phyloP scores from a whole-genome alignment of 64 coral and sea anemone genomes.

The Catalaphyllia jardinei region DNA sequence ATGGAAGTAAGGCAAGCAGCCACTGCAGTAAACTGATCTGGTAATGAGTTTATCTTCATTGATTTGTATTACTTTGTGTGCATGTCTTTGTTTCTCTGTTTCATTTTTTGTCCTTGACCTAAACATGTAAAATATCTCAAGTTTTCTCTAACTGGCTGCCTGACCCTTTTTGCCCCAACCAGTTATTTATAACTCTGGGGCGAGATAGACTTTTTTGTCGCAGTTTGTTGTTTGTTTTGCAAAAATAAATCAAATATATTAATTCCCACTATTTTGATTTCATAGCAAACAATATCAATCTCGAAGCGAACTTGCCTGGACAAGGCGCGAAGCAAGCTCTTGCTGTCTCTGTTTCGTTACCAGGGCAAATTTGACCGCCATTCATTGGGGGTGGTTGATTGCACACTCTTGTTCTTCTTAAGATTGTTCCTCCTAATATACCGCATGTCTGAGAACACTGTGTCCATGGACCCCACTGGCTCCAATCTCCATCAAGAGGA shows the following conservation, averaged over 20 bases:
- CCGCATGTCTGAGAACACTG: slow-evolving; percentile 81
- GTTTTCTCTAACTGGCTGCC: too few relatives aligned
- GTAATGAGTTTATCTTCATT: too few relatives aligned
- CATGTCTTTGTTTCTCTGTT: too few relatives aligned
- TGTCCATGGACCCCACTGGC: slow-evolving; percentile 78
- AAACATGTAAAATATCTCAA: too few relatives aligned
- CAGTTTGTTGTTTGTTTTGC: too few relatives aligned
- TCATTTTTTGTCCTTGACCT: too few relatives aligned
- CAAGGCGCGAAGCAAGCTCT: slow-evolving; percentile 81
- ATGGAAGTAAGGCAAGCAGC: too few relatives aligned
- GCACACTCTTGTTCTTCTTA: slow-evolving; percentile 70
- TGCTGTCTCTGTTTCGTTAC: slow-evolving; percentile 66
- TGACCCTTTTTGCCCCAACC: too few relatives aligned
- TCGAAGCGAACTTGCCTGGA: slow-evolving; percentile 49
- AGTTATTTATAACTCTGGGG: too few relatives aligned
- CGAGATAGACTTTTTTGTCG: too few relatives aligned
- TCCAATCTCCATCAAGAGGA: slow-evolving; percentile 85
- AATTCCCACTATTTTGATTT: neutral
- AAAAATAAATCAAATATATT: neutral
- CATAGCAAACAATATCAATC: neutral
- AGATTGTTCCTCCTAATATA: slow-evolving; percentile 56
- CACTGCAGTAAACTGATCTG: too few relatives aligned
- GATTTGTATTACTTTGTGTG: too few relatives aligned
- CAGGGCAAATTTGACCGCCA: slow-evolving; percentile 79
- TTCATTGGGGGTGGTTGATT: slow-evolving; percentile 86